Evolutionary conservation across 2,113 vertebrate genomes (phyloP), one percentile per base, ranked within the genome.

Genomic region (Daphoenositta chrysoptera): DNA sequence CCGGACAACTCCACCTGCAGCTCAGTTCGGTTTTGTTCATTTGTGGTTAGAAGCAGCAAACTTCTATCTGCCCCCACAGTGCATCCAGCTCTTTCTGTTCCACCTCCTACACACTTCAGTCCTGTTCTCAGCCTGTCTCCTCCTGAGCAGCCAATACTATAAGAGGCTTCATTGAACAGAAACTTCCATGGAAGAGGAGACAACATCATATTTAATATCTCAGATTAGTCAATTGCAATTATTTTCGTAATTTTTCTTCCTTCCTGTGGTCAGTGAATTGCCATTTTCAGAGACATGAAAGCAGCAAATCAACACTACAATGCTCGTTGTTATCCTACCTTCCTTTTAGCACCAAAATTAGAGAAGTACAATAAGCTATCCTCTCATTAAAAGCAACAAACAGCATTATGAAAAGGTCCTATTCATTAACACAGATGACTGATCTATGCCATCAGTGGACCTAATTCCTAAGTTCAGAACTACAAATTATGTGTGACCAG

Each of bases 401-500:
- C 5, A 28, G 35, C 35, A 63, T 42, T 60, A 81, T n/a, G 21
- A 61, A 66, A 65, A 16, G 17, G 12, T 63, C 27, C 64, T 80
- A 56, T 35, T 47, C n/a, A 65, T 37, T 51, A 93, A 66, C 16
- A 60, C 13, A 63, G 16, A 27, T 39, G 9, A 83, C 13, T 73
- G 42, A 77, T 2, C 54, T 26, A 15, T 31, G 7, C 37, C 35
- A 72, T 12, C 0, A 0, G 37, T 10, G 3, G 39, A 87, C 30
- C 5, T 2, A 77, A 79, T 53, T 79, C 23, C 63, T 27, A 66
- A 77, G 1, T 51, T 83, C 77, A 71, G 27, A 89, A 60, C 35
- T 64, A 56, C 2, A 4, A 53, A 21, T 39, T 47, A 80, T 10
- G 3, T 8, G 2, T 45, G 35, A 77, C 19, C 31, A 64, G 61